These are phyloP conservation scores for Esox niger DNA, from an alignment of 2,113 vertebrate species.

Conservation along the genomic window DNA sequence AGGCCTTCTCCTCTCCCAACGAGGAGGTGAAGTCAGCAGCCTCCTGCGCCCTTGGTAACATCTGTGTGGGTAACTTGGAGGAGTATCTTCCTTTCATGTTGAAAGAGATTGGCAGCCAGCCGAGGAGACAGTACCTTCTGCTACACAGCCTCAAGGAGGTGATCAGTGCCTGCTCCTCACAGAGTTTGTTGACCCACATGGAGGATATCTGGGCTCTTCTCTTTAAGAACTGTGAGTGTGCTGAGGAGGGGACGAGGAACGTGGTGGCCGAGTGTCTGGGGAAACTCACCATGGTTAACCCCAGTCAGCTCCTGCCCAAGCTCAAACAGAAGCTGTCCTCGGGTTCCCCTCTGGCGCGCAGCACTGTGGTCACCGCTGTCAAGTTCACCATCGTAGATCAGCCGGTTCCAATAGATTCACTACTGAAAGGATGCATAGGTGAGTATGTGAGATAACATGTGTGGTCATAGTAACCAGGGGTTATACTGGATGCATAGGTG, in stretches of 20 bases:
- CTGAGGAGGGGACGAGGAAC: conserved; percentile 87
- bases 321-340: conserved; percentile 83
- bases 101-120: conserved; percentile 82
- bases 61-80: conserved; percentile 81
- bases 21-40: conserved; percentile 90
- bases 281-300: conserved; percentile 83
- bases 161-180: conserved; percentile 77
- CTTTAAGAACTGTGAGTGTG: conserved; percentile 82
- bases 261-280: conserved; percentile 91
- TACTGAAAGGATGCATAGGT: conserved; percentile 88
- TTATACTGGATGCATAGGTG: too few species aligned
- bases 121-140: conserved; percentile 86
- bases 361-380: conserved; percentile 86
- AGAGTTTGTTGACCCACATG: conserved; percentile 76
- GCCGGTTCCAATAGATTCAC: conserved; percentile 81
- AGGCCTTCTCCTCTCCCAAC: conserved; percentile 81
- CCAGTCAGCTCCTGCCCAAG: conserved; percentile 79
- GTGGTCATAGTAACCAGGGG: too few species aligned
- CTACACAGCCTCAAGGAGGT: conserved; percentile 89
- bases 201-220: conserved; percentile 91
- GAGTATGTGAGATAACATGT: too few species aligned
- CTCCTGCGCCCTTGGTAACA: conserved; percentile 82
- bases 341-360: conserved; percentile 84
- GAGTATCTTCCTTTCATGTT: conserved; percentile 90
- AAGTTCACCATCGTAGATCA: conserved; percentile 93